Conservation (phyloP, 1,140 invertebrate genomes). For the Triops longicaudatus region DNA sequence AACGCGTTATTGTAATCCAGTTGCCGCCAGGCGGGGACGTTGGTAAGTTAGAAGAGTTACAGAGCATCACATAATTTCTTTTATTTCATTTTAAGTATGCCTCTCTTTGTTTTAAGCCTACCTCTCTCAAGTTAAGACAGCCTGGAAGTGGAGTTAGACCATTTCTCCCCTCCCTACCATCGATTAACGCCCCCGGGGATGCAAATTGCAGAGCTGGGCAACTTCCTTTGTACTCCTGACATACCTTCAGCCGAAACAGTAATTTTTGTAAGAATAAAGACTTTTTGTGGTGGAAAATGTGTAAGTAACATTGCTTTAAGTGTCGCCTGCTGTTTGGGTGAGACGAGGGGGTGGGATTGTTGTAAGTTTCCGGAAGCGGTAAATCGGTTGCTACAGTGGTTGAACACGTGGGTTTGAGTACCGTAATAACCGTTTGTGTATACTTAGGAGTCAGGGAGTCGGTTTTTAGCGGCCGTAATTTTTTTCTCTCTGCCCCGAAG, state of each 20-base stretch:
- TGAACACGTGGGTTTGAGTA: constrained; percentile 6
- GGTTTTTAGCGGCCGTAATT: neutral
- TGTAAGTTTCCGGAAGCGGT: neutral
- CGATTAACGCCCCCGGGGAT: neutral
- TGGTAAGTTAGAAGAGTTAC: too few relatives aligned
- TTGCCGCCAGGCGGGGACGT: too few relatives aligned
- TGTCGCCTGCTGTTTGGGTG: neutral
- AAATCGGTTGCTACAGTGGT: neutral
- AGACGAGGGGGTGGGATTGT: neutral
- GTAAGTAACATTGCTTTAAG: neutral
- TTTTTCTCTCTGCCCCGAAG: neutral
- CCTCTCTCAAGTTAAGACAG: neutral
- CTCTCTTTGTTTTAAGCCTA: neutral
- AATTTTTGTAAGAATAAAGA: neutral
- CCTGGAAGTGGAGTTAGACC: neutral
- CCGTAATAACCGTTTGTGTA: neutral
- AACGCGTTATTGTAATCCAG: too few relatives aligned
- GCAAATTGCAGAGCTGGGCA: neutral
- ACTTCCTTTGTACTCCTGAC: neutral
- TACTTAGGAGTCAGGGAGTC: neutral
- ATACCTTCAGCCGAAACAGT: neutral
- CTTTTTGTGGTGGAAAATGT: neutral
- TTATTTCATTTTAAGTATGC: neutral
- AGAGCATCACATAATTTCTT: too few relatives aligned
- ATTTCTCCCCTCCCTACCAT: neutral